Percentiles rank a stretch among this genome's conserved stretches.
phyloP scores from a whole-genome alignment of 2,888 invertebrate genomes.

The Dicyrtoma fusca region DNA sequence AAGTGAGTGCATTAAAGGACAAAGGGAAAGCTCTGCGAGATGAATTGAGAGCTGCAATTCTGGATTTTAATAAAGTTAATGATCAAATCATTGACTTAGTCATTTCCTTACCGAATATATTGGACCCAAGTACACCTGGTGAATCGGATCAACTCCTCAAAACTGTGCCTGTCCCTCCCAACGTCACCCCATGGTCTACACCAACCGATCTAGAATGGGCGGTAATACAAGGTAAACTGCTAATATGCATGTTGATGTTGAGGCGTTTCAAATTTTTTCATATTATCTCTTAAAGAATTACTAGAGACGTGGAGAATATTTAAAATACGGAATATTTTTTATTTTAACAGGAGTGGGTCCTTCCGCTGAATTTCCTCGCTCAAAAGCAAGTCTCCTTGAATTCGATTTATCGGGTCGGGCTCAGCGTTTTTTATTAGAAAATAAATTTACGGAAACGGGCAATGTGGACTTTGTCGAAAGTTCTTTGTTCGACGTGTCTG shows the following conservation, averaged over 20 bases:
- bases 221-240: slow-evolving; percentile 14
- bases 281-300: no score
- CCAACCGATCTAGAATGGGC: slow-evolving; percentile 44
- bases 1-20: slow-evolving; percentile 65
- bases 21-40: slow-evolving; percentile 66
- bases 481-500: slow-evolving; percentile 74
- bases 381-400: slow-evolving; percentile 47
- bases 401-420: slow-evolving; percentile 50
- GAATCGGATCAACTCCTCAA: slow-evolving; percentile 58
- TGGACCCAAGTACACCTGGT: slow-evolving; percentile 69
- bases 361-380: slow-evolving; percentile 46
- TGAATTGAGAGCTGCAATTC: slow-evolving; percentile 69
- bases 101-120: slow-evolving; percentile 71
- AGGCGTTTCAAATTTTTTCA: no score
- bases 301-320: no score
- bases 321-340: neutral
- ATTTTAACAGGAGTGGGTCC: slow-evolving; percentile 44
- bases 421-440: slow-evolving; percentile 59
- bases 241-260: no score
- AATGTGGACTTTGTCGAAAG: slow-evolving; percentile 79
- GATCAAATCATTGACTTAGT: slow-evolving; percentile 69
- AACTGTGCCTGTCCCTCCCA: slow-evolving; percentile 54
- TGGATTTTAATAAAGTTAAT: slow-evolving; percentile 72
- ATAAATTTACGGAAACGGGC: slow-evolving; percentile 69
- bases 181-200: slow-evolving; percentile 41